A percentile compares a stretch with the other conserved stretches of the same genome.
These are phyloP conservation scores for Champsocephalus esox DNA, from an alignment of 2,797 vertebrate species.

Conservation along the genomic window DNA sequence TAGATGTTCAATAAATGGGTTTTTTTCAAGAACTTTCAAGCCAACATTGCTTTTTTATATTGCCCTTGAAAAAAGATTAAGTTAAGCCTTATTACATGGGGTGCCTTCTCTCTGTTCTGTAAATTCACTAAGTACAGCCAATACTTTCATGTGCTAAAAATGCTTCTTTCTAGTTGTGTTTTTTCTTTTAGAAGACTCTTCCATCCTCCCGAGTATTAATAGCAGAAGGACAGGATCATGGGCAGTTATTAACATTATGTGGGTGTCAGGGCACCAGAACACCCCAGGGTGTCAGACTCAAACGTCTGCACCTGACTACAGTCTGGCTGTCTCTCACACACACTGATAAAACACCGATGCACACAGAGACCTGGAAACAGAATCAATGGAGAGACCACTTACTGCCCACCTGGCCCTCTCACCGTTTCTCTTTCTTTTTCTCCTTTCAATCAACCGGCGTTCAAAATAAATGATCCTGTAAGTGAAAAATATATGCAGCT, in stretches of 20 bases:
- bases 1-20: neutral
- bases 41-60: neutral
- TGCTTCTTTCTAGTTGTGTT: neutral
- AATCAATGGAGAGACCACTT: slow-evolving; percentile 49
- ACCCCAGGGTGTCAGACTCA: slow-evolving; percentile 47
- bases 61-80: neutral
- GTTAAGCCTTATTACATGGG: neutral
- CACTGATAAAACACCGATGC: neutral
- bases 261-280: slow-evolving; percentile 50
- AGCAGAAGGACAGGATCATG: slow-evolving; percentile 52
- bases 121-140: neutral
- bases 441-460: slow-evolving; percentile 51
- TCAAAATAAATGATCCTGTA: slow-evolving; percentile 51
- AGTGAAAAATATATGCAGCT: slow-evolving; percentile 49
- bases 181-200: no score
- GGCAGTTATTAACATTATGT: slow-evolving; percentile 65
- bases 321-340: slow-evolving; percentile 47
- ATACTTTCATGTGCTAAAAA: neutral
- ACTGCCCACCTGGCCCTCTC: slow-evolving; percentile 39
- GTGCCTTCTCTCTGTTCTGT: no score
- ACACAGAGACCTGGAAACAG: slow-evolving; percentile 4
- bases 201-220: slow-evolving; percentile 39
- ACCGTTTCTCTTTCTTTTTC: slow-evolving; percentile 44
- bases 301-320: slow-evolving; percentile 50
- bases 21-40: neutral